phyloP scores from a whole-genome alignment of 2,113 vertebrate genomes.

The Chelonoidis abingdonii region DNA sequence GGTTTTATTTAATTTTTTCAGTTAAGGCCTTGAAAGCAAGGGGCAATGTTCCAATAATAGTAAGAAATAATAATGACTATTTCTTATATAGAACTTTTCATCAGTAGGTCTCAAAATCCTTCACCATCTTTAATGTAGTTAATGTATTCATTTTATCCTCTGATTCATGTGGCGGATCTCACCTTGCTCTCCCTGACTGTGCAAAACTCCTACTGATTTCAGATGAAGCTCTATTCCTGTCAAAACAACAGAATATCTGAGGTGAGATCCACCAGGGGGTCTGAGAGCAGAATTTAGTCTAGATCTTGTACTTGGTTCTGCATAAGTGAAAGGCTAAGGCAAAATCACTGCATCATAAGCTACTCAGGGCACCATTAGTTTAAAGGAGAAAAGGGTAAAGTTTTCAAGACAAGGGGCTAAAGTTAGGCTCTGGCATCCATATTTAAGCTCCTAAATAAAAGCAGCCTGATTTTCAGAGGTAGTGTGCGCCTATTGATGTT shows the following conservation, averaged over 20 bases:
- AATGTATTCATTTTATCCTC: background rate
- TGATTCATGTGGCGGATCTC: background rate
- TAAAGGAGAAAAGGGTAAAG: background rate
- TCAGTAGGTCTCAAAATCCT: background rate
- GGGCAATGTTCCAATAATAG: background rate
- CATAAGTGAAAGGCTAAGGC: background rate
- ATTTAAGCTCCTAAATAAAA: background rate
- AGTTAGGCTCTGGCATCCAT: background rate
- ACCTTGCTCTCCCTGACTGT: background rate
- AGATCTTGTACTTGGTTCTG: background rate
- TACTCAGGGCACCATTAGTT: background rate
- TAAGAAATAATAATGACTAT: background rate
- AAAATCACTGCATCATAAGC: background rate
- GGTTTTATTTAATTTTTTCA: background rate
- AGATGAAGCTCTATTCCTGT: background rate
- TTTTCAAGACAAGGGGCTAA: background rate
- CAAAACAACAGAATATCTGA: background rate
- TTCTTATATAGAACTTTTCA: background rate
- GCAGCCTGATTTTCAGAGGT: background rate
- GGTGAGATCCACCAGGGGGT: background rate
- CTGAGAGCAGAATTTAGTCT: background rate
- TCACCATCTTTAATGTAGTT: background rate
- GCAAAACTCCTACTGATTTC: background rate
- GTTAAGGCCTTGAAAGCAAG: background rate
- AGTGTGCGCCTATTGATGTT: fast-evolving